Percentiles rank a stretch among this genome's conserved stretches.
Conservation (phyloP, 2,797 vertebrate genomes). For the Octomys mimax region DNA sequence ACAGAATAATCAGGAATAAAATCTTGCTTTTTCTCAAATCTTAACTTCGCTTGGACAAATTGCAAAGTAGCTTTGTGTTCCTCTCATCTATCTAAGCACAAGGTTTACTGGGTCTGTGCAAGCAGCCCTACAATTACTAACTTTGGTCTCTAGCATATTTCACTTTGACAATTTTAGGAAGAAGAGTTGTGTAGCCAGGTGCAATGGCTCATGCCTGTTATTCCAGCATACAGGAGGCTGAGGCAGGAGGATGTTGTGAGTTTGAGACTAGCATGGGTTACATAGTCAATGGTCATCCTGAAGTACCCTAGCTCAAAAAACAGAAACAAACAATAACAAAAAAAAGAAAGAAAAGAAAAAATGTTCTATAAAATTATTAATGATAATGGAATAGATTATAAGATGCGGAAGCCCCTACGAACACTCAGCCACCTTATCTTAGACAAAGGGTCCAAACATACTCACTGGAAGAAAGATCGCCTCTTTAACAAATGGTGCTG, state of each 20-base stretch:
- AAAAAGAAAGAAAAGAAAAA: too few species aligned
- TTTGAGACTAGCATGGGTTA: background rate
- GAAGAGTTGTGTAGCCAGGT: background rate
- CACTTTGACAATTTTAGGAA: slow-evolving; percentile 4
- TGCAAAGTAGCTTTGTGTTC: background rate
- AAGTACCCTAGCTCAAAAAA: background rate
- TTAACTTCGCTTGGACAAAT: background rate
- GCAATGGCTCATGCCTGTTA: background rate
- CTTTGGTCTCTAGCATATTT: slow-evolving; percentile 22
- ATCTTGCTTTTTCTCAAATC: background rate
- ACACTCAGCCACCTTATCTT: too few species aligned
- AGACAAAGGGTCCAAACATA: too few species aligned
- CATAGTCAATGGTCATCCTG: background rate
- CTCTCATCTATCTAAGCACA: background rate
- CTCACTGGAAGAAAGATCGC: too few species aligned
- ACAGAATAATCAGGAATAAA: background rate
- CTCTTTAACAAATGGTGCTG: too few species aligned
- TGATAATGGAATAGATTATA: too few species aligned
- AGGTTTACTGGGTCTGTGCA: background rate
- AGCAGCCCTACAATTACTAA: background rate
- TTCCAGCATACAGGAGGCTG: background rate
- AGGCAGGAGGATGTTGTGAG: background rate
- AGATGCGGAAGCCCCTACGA: too few species aligned
- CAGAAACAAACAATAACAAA: too few species aligned
- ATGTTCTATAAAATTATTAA: background rate